These are phyloP conservation scores for Prunella fulvescens DNA, from an alignment of 2,113 vertebrate species.

Conservation along the genomic window DNA sequence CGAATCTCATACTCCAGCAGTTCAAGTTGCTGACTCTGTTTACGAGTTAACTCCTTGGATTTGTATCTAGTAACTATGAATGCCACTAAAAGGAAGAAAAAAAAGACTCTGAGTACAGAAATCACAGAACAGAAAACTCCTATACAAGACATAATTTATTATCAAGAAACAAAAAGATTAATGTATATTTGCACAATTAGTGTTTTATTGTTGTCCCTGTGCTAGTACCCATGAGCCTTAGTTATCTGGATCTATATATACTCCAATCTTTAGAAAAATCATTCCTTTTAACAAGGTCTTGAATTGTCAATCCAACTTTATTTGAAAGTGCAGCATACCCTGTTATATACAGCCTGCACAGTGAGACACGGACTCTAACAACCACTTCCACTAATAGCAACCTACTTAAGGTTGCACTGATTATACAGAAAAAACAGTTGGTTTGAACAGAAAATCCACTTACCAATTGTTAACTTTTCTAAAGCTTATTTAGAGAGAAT, in stretches of 20 bases:
- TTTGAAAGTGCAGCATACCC: not conserved
- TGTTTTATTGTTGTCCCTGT: not conserved
- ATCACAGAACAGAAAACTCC: not conserved
- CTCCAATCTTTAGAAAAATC: not conserved
- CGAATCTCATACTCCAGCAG: constrained; percentile 86
- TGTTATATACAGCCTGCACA: not conserved
- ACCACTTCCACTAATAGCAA: not conserved
- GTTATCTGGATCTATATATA: not conserved
- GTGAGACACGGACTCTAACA: not conserved
- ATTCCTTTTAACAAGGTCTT: not conserved
- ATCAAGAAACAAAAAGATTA: not conserved
- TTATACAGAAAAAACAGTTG: not conserved
- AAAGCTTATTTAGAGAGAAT: not conserved
- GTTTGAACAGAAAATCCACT: not conserved
- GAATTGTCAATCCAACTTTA: not conserved
- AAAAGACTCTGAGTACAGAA: not conserved
- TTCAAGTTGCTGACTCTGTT: constrained; percentile 83
- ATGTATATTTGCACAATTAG: not conserved
- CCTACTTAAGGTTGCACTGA: not conserved
- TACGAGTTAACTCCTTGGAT: constrained; percentile 78
- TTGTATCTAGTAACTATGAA: constrained; percentile 77
- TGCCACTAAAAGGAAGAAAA: constrained; percentile 64
- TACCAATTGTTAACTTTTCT: not conserved
- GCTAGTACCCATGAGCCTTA: not conserved
- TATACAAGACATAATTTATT: not conserved